Percentiles rank a stretch among this genome's conserved stretches.
Evolutionary conservation across 2,888 invertebrate genomes (phyloP).

Genomic region (Pristionchus mayeri): DNA sequence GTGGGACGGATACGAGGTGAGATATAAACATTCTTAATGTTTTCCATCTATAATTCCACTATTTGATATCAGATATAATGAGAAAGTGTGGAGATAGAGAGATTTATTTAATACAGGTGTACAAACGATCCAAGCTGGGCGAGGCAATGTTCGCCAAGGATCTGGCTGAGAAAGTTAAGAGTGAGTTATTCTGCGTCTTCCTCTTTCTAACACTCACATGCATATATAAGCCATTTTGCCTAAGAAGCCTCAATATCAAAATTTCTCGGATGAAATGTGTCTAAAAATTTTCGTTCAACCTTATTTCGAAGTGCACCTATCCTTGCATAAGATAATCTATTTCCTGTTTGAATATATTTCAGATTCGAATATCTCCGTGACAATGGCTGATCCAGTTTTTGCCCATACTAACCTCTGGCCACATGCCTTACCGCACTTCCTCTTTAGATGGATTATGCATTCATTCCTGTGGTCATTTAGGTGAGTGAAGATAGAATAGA

Average conservation of each 20-base stretch:
- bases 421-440: constrained; percentile 69
- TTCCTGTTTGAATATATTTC: no score
- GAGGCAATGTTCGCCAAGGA: constrained; percentile 73
- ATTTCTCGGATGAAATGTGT: no score
- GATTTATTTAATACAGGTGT: constrained; percentile 60
- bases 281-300: no score
- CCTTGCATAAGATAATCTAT: no score
- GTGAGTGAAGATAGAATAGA: no score
- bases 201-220: no score
- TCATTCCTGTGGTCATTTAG: no score
- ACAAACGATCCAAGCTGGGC: constrained; percentile 73
- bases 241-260: no score
- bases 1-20: constrained; percentile 69
- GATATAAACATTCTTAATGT: neutral
- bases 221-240: no score
- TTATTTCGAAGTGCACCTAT: no score
- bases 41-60: no score
- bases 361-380: constrained; percentile 68
- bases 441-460: constrained; percentile 73
- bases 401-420: constrained; percentile 67
- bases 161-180: constrained; percentile 68
- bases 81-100: neutral
- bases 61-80: neutral
- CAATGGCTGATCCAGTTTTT: constrained; percentile 73
- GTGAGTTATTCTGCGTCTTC: constrained; percentile 55